phyloP scores from a whole-genome alignment of 2,113 vertebrate genomes.

The Rhinopithecus roxellana region DNA sequence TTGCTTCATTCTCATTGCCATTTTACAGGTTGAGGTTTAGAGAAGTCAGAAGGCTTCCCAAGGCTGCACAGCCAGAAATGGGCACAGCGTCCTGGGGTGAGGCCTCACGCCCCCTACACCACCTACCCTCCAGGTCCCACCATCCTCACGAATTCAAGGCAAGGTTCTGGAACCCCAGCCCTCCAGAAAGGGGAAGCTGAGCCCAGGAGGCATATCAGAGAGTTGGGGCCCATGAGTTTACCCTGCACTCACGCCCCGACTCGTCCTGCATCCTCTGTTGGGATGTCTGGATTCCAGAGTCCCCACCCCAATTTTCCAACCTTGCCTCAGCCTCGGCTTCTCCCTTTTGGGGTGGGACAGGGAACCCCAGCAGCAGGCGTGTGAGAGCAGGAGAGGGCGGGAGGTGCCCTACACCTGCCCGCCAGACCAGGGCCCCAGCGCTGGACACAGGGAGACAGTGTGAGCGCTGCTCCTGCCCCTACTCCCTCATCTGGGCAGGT shows the following conservation, averaged over 20 bases:
- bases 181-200: not conserved
- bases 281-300: not conserved
- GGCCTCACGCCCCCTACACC: not conserved
- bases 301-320: not conserved
- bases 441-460: not conserved
- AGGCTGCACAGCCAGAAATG: not conserved
- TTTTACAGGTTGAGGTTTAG: not conserved
- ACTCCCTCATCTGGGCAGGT: not conserved
- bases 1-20: not conserved
- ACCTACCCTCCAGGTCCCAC: not conserved
- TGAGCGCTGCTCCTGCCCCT: not conserved
- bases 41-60: not conserved
- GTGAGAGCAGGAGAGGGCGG: too few relatives aligned
- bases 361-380: not conserved
- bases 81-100: not conserved
- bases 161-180: not conserved
- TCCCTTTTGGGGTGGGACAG: not conserved
- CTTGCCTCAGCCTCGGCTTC: not conserved
- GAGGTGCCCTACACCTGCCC: not conserved
- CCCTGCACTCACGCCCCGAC: rapidly evolving
- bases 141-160: not conserved
- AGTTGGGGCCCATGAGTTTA: not conserved
- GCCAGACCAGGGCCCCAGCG: not conserved
- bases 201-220: not conserved
- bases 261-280: not conserved